phyloP scores from a whole-genome alignment of 2,888 invertebrate genomes.

The Stenichneumon culpator region DNA sequence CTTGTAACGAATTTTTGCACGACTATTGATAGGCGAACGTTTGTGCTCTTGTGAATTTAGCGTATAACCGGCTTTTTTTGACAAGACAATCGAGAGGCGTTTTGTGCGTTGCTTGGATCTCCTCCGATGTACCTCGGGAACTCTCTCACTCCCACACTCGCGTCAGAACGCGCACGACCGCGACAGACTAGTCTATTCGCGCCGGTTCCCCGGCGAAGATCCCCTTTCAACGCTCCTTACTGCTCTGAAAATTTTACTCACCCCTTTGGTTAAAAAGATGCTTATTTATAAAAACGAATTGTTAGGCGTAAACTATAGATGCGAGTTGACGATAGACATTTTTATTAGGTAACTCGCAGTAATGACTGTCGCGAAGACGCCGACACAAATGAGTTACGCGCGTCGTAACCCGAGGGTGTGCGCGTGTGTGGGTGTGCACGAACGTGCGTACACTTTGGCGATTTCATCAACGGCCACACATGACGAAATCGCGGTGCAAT shows the following conservation, averaged over 20 bases:
- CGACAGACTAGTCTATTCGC: slow-evolving; percentile 4
- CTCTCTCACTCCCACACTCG: neutral
- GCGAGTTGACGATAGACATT: neutral
- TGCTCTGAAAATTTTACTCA: slow-evolving; percentile 9
- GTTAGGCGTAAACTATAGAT: neutral
- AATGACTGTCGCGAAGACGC: neutral
- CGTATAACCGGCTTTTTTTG: slow-evolving; percentile 5
- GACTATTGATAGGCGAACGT: neutral
- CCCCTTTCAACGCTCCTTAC: slow-evolving; percentile 9
- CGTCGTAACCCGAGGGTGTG: neutral
- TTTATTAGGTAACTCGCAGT: slow-evolving; percentile 4
- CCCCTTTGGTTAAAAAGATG: neutral
- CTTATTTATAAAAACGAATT: neutral
- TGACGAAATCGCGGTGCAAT: slow-evolving; percentile 52
- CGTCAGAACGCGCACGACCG: neutral
- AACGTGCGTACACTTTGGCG: neutral
- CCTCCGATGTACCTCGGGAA: too few species aligned
- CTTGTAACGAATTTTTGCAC: neutral
- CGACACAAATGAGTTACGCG: neutral
- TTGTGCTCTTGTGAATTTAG: slow-evolving; percentile 4
- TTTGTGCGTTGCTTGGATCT: slow-evolving; percentile 7
- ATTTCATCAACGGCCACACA: slow-evolving; percentile 3
- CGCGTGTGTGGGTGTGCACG: neutral
- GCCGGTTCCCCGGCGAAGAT: slow-evolving; percentile 10
- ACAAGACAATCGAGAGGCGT: neutral